phyloP scores from a whole-genome alignment of 2,797 vertebrate genomes.

The Melanitta fusca region DNA sequence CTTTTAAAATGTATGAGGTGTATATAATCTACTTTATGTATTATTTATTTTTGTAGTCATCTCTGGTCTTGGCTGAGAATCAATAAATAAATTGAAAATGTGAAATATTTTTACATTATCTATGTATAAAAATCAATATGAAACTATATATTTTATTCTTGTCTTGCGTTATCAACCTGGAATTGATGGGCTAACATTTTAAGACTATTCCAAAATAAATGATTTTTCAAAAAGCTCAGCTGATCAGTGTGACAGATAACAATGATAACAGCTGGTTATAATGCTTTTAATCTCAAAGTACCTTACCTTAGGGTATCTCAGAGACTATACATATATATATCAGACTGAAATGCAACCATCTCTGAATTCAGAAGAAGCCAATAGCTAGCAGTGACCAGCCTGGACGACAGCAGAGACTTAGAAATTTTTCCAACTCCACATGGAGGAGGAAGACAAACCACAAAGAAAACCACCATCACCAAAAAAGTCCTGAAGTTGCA shows the following conservation, averaged over 20 bases:
- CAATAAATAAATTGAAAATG: conserved; percentile 51
- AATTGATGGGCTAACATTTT: conserved; percentile 12
- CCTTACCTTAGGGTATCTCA: neutral
- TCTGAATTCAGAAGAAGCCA: neutral
- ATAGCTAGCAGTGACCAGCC: neutral
- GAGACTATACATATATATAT: neutral
- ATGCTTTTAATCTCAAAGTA: neutral
- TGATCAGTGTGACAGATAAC: conserved; percentile 20
- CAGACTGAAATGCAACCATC: neutral
- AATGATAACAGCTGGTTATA: neutral
- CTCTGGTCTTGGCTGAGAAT: conserved; percentile 11
- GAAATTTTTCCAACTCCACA: neutral
- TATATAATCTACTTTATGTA: conserved; percentile 31
- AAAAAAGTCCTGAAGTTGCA: neutral
- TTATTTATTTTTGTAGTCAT: conserved; percentile 57
- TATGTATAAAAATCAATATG: conserved; percentile 44
- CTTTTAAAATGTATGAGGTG: conserved; percentile 34
- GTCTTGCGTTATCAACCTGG: neutral
- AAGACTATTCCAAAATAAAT: neutral
- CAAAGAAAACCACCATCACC: too few species aligned
- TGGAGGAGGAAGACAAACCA: neutral
- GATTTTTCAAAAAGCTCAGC: neutral
- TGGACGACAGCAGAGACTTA: neutral
- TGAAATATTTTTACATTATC: conserved; percentile 43
- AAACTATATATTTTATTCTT: conserved; percentile 17